A percentile compares a stretch with the other conserved stretches of the same genome.
Conservation (phyloP, 2,797 vertebrate species). For the Poeciliopsis paucimaculata region DNA sequence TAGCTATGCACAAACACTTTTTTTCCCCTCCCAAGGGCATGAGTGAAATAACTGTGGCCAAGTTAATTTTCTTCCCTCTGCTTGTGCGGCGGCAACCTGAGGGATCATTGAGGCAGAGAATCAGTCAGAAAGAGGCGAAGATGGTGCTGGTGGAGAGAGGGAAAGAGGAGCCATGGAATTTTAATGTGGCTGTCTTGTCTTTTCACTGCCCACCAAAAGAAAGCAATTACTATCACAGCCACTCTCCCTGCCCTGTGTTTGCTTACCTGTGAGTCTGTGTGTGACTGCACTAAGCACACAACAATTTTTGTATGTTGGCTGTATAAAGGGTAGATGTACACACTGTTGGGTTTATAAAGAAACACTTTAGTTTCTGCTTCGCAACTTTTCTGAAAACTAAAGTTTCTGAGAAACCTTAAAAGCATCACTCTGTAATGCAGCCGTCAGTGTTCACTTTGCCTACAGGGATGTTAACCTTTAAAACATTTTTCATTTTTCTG, state of each 20-base stretch:
- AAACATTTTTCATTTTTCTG: background rate
- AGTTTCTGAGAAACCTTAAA: constrained; percentile 24
- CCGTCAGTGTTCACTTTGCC: background rate
- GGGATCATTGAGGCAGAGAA: constrained; percentile 72
- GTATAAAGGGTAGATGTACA: constrained; percentile 32
- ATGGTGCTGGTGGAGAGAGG: constrained; percentile 65
- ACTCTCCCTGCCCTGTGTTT: constrained; percentile 34
- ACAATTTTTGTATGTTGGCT: constrained; percentile 46
- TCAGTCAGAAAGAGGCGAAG: constrained; percentile 58
- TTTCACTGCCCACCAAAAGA: constrained; percentile 69
- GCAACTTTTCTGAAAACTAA: constrained; percentile 12
- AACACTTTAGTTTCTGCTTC: constrained; percentile 18
- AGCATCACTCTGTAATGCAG: constrained; percentile 5
- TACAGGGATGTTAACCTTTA: constrained; percentile 5
- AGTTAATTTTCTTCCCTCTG: constrained; percentile 76
- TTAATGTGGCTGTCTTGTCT: constrained; percentile 77
- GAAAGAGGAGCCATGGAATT: constrained; percentile 75
- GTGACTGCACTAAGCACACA: constrained; percentile 26
- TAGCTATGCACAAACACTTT: constrained; percentile 65
- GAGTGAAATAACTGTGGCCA: constrained; percentile 70
- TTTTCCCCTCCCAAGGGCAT: constrained; percentile 41
- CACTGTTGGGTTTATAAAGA: constrained; percentile 30
- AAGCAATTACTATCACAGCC: constrained; percentile 77
- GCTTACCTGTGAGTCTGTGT: constrained; percentile 39
- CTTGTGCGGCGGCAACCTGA: constrained; percentile 70